Evolutionary conservation across 2,888 invertebrate genomes (phyloP).

Genomic region (Baccha elongata): DNA sequence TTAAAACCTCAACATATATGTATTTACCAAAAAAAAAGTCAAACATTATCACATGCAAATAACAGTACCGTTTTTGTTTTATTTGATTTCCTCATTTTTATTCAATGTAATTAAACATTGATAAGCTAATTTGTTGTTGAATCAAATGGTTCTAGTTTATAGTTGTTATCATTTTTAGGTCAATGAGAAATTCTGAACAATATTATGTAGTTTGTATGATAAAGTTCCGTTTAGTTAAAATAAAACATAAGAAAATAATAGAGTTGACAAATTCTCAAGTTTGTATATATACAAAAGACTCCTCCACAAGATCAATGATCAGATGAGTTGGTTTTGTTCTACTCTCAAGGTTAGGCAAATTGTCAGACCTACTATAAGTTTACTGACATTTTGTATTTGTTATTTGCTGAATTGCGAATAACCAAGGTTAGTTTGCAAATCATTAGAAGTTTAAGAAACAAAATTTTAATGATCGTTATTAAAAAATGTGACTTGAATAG

Average conservation of each 20-base stretch:
- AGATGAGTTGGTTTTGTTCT: neutral
- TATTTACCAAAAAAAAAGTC: neutral
- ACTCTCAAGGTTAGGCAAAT: neutral
- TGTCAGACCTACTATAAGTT: neutral
- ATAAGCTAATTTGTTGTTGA: slow-evolving; percentile 13
- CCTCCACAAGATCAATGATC: neutral
- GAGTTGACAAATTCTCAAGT: neutral
- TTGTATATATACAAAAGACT: neutral
- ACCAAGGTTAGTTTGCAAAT: neutral
- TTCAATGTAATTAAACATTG: slow-evolving; percentile 28
- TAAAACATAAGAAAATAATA: neutral
- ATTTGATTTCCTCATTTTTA: slow-evolving; percentile 21
- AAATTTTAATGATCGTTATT: too few relatives aligned
- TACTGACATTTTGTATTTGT: neutral
- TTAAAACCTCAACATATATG: neutral
- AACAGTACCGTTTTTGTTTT: neutral
- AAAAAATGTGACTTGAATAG: too few relatives aligned
- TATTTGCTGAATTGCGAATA: neutral
- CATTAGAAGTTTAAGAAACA: neutral
- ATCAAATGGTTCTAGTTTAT: slow-evolving; percentile 31
- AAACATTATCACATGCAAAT: neutral
- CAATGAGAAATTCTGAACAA: slow-evolving; percentile 48
- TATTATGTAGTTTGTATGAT: neutral
- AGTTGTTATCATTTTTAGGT: slow-evolving; percentile 59
- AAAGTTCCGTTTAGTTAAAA: neutral